Conservation (phyloP, 2,797 vertebrate species). For the Pteropus rufus region DNA sequence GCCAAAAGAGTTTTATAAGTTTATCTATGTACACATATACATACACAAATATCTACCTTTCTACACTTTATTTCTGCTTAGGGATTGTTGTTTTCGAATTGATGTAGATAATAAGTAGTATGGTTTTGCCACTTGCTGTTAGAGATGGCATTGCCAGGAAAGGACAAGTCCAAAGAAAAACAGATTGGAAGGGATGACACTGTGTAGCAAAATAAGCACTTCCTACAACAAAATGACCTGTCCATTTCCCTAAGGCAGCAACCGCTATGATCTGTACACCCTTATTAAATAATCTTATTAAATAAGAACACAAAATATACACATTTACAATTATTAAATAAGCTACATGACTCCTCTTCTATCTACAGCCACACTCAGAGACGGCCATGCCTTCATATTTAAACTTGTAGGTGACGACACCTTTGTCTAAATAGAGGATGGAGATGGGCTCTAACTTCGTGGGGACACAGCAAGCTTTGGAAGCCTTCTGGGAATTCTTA, state of each 20-base stretch:
- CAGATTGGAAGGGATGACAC: constrained; percentile 49
- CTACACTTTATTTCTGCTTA: background rate
- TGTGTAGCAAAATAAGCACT: constrained; percentile 74
- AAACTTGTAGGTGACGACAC: constrained; percentile 98
- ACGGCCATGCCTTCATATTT: constrained; percentile 99
- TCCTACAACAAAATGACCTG: constrained; percentile 52
- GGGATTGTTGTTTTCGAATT: background rate
- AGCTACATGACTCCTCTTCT: constrained; percentile 79
- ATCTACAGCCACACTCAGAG: constrained; percentile 98
- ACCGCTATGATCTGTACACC: constrained; percentile 81
- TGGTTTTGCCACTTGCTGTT: background rate
- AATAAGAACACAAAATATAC: constrained; percentile 87
- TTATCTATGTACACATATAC: background rate
- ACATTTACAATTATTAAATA: constrained; percentile 88
- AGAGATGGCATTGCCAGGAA: background rate
- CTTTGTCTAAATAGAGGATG: constrained; percentile 95
- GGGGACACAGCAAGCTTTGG: constrained; percentile 95
- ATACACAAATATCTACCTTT: background rate
- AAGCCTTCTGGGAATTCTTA: constrained; percentile 94
- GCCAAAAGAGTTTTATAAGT: background rate
- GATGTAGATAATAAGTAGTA: background rate
- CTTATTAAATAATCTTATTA: constrained; percentile 87
- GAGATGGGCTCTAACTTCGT: constrained; percentile 98
- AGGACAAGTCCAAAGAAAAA: constrained; percentile 37
- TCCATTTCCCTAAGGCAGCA: constrained; percentile 67